Base-by-base conservation (phyloP, 2,888 invertebrate species). In the Stegophylla sp. region DNA sequence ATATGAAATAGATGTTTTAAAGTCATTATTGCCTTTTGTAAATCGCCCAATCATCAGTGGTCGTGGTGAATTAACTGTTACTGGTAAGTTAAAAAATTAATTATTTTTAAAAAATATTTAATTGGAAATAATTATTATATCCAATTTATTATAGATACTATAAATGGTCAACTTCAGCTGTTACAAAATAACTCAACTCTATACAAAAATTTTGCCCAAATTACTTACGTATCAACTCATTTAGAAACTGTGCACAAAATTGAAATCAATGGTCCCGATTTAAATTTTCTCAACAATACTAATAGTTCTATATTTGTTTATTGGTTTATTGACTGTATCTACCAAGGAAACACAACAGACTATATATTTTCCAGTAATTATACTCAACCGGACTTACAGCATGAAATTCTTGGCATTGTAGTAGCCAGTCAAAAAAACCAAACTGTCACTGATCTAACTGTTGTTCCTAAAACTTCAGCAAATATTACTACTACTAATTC, bases 301-400 rank as follows among this genome's bases (percentile, higher is more conserved):
- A 89, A 90, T 3, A 89, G 90, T 5, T 87, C 86, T 12, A 87
- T 92, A 17, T 86, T 89, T 41, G 91, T 92, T 0, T 92, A 90
- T 86, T 94, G 94, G 94, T 94, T 93, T 85, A 89, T 93, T 82
- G 92, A 94, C 86, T 94, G 94, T 85, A 87, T 88, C 74, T 91
- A 91, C 85, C 88, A 91, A 74, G 93, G 92, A 53, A 87, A 90
- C 83, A 90, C 91, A 0, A 87, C 88, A 75, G 90, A 91, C 84
- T 89, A 90, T 63, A 87, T 88, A 13, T 90, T 92, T 83, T 86
- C 88, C 73, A 90, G 90, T 84, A 91, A 91, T 82, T 94, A 93
- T 85, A 88, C 89, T 0, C 88, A 89, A 84, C 87, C 90, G 5
- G 90, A 91, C 86, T 86, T 87, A 81, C 87, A 88, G 51, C 91